Conservation (phyloP, 2,113 vertebrate species). For the Pan troglodytes region DNA sequence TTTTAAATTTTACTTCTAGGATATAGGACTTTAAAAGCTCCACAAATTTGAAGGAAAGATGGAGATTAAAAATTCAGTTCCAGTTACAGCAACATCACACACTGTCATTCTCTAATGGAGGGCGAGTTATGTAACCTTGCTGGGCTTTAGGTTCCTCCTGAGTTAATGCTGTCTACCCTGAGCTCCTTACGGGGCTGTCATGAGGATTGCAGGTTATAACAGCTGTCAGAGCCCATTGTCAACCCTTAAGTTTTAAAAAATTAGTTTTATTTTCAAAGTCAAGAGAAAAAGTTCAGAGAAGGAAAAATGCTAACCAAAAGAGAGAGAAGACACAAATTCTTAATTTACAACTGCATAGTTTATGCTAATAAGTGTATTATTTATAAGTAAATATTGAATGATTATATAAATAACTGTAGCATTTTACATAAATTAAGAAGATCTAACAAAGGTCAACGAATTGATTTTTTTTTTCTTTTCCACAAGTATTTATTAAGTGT, state of each 20-base stretch:
- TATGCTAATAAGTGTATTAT: background rate
- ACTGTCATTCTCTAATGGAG: background rate
- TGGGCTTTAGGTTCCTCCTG: background rate
- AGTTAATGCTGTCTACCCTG: background rate
- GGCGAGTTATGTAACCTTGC: background rate
- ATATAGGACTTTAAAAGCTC: slow-evolving; percentile 14
- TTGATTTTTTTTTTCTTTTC: background rate
- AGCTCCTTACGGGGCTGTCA: background rate
- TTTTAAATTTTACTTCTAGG: background rate
- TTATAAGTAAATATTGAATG: background rate
- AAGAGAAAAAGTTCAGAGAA: slow-evolving; percentile 23
- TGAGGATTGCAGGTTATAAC: background rate
- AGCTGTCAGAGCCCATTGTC: slow-evolving; percentile 11
- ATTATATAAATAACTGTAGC: background rate
- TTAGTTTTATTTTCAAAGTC: slow-evolving; percentile 47
- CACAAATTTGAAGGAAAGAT: background rate
- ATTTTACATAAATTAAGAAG: background rate
- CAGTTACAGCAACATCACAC: background rate
- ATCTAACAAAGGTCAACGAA: background rate
- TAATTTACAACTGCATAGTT: background rate
- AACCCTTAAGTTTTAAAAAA: background rate
- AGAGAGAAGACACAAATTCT: background rate
- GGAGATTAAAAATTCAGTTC: slow-evolving; percentile 2
- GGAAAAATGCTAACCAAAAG: background rate
- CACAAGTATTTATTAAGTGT: background rate